Conservation (phyloP, 2,113 vertebrate genomes). For the Rhinolophus ferrumequinum region DNA sequence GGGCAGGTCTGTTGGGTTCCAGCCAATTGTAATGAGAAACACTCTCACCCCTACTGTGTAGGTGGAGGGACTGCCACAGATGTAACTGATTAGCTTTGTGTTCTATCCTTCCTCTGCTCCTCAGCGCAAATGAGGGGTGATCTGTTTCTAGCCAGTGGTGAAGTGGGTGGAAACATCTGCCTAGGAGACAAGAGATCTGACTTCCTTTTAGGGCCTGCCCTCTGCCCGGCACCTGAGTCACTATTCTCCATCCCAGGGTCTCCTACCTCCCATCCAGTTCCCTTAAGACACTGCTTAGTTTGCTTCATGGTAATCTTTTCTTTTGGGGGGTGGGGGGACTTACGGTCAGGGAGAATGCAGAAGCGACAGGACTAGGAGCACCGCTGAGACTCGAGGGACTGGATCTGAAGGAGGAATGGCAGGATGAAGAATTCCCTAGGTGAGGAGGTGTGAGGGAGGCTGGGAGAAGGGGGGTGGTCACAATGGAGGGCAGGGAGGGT, state of each 20-base stretch:
- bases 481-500: not conserved
- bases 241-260: not conserved
- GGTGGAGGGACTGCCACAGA: not conserved
- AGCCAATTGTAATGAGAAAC: not conserved
- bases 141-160: not conserved
- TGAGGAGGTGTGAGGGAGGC: constrained; percentile 53
- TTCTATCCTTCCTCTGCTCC: not conserved
- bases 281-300: not conserved
- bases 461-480: not conserved
- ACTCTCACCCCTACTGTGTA: not conserved
- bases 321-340: not conserved
- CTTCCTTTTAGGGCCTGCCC: not conserved
- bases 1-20: not conserved
- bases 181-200: not conserved
- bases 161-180: not conserved
- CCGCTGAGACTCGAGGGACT: constrained; percentile 49
- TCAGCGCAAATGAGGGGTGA: not conserved
- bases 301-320: not conserved
- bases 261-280: not conserved
- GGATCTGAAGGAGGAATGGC: constrained; percentile 91
- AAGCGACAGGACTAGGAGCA: not conserved
- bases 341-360: constrained; percentile 4
- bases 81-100: not conserved
- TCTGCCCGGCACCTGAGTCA: not conserved
- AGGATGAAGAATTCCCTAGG: constrained; percentile 91